These are phyloP conservation scores for Hippocampus mohnikei DNA, from an alignment of 2,113 vertebrate genomes.

Conservation along the genomic window DNA sequence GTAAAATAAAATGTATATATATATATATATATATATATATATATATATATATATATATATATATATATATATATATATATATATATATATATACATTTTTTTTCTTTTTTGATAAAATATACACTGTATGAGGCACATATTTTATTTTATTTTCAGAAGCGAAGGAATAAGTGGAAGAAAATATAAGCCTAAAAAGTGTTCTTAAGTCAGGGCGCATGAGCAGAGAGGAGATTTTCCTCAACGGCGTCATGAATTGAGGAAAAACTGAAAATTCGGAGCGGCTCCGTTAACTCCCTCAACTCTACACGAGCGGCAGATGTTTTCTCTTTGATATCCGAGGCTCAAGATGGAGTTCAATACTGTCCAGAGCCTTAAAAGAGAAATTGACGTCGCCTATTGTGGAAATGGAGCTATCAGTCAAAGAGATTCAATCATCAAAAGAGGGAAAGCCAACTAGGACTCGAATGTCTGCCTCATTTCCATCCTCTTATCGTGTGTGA, in stretches of 20 bases:
- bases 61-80: no score
- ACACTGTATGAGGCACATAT: no score
- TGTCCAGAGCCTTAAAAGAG: constrained; percentile 35
- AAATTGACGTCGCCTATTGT: constrained; percentile 27
- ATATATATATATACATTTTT: no score
- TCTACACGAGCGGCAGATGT: background rate
- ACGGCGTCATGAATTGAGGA: constrained; percentile 1
- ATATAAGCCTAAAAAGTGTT: background rate
- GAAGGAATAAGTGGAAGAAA: background rate
- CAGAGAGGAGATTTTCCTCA: constrained; percentile 13
- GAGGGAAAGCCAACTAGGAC: constrained; percentile 18
- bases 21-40: no score
- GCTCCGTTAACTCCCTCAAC: background rate
- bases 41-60: no score
- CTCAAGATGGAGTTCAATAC: constrained; percentile 42
- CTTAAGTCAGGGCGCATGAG: background rate
- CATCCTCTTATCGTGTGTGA: constrained; percentile 49
- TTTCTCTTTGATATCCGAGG: constrained; percentile 2
- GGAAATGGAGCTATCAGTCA: constrained; percentile 50
- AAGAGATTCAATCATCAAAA: constrained; percentile 50
- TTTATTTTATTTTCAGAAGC: no score
- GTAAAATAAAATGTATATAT: no score
- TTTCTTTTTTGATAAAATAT: no score
- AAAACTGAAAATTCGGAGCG: constrained; percentile 16
- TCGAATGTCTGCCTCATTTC: constrained; percentile 46